phyloP scores from a whole-genome alignment of 2,797 vertebrate genomes.

The Gephyroberyx darwinii region DNA sequence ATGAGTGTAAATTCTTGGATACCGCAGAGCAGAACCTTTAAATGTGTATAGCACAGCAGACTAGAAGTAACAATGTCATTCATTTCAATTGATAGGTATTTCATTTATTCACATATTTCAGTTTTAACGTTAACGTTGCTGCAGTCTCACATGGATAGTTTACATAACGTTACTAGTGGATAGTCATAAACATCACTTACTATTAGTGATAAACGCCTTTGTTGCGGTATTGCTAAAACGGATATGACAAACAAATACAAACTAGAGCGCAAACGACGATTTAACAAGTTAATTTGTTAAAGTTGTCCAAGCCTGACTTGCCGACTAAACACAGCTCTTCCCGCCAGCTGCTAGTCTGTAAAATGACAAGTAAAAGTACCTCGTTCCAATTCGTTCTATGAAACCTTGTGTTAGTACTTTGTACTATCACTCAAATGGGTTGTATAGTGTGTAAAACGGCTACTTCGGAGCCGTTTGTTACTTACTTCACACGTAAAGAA shows the following conservation, averaged over 20 bases:
- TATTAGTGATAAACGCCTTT: slow-evolving; percentile 18
- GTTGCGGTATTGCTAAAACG: background rate
- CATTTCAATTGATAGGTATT: too few species aligned
- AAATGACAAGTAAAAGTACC: background rate
- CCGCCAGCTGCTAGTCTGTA: slow-evolving; percentile 56
- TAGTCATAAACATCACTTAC: slow-evolving; percentile 47
- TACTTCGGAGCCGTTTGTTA: too few species aligned
- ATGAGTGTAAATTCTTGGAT: background rate
- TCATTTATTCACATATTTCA: too few species aligned
- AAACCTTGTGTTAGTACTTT: background rate
- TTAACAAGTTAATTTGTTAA: background rate
- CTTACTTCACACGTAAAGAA: too few species aligned
- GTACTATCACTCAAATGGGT: accelerated
- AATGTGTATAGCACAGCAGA: too few species aligned
- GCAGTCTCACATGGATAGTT: too few species aligned
- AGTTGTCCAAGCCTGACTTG: background rate
- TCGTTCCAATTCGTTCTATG: slow-evolving; percentile 25
- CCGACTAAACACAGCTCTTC: slow-evolving; percentile 25
- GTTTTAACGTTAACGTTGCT: too few species aligned
- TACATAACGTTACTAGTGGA: too few species aligned
- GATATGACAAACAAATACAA: background rate
- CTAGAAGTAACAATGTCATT: too few species aligned
- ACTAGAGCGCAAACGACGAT: too few species aligned
- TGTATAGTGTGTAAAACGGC: background rate
- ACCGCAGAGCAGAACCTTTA: background rate